Evolutionary conservation across 2,888 invertebrate genomes (phyloP), one percentile per base, ranked within the genome.

Genomic region (Acanthacorydalis orientalis): DNA sequence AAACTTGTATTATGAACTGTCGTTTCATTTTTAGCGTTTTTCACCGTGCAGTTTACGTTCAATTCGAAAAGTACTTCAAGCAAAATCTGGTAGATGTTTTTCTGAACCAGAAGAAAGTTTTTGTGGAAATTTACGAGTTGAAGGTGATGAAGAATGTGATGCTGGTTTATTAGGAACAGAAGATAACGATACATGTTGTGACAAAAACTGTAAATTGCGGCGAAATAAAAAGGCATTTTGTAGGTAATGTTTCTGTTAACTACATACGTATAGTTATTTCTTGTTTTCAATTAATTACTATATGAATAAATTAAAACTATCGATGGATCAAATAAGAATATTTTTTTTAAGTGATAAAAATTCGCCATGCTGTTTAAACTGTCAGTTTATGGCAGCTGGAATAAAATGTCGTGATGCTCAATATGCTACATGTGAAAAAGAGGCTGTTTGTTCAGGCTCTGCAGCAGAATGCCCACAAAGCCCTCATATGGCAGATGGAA

Each of bases 101-200:
- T 90, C 87, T 1, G 91, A 91, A 67, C 92, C 91, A 0, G 90
- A 91, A 64, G 90, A 90, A 67, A 90, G 91, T 47, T 92, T 93
- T 67, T 97, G 96, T 64, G 96, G 96, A 8, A 96, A 97, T 70
- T 72, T 92, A 53, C 75, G 93, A 10, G 93, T 96, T 1, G 92
- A 97, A 64, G 90, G 88, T 3, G 91, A 89, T 53, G 96, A 97
- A 64, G 90, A 96, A 64, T 97, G 96, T 63, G 96, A 97, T 61
- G 93, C 92, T 31, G 96, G 96, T 1, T 70, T 93, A 31, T 69
- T 93, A 7, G 92, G 92, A 15, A 90, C 90, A 0, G 91, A 91
- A 64, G 90, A 91, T 60, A 89, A 88, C 57, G 93, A 93, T 61
- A 78, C 82, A 50, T 96, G 96, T 63, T 96, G 95, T 64, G 87